Conservation (phyloP, 2,113 vertebrate genomes). For the Crotalus helleri region DNA sequence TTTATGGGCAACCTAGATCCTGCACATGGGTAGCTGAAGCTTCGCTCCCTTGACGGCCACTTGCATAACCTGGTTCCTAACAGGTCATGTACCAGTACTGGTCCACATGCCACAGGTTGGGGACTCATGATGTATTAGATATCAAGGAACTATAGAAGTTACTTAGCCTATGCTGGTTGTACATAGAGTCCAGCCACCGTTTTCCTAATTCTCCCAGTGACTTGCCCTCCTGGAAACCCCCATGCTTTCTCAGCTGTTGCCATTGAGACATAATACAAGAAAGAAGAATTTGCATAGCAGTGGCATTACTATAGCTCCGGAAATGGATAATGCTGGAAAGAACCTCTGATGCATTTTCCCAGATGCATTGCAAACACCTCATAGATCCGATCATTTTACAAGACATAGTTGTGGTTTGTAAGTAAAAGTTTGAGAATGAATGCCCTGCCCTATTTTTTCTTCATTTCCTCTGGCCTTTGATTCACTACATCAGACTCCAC, state of each 20-base stretch:
- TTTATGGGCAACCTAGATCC: neutral
- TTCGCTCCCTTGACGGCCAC: fast-evolving
- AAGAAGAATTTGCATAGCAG: neutral
- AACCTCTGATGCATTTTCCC: neutral
- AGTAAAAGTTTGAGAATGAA: neutral
- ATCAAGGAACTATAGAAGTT: neutral
- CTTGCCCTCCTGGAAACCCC: neutral
- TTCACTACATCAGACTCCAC: neutral
- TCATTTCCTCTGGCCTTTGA: neutral
- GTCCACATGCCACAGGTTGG: neutral
- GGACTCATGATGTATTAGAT: too few species aligned
- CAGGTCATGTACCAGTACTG: neutral
- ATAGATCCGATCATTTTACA: neutral
- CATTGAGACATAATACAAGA: neutral
- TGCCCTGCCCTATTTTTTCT: neutral
- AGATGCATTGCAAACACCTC: neutral
- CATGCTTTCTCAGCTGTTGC: neutral
- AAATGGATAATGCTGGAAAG: neutral
- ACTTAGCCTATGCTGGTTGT: neutral
- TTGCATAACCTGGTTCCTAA: neutral
- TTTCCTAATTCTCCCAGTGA: neutral
- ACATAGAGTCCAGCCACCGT: neutral
- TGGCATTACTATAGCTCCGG: neutral
- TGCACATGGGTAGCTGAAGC: neutral
- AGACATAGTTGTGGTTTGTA: neutral